Evolutionary conservation across 2,888 invertebrate species (phyloP).

Genomic region (Drosophila robusta): DNA sequence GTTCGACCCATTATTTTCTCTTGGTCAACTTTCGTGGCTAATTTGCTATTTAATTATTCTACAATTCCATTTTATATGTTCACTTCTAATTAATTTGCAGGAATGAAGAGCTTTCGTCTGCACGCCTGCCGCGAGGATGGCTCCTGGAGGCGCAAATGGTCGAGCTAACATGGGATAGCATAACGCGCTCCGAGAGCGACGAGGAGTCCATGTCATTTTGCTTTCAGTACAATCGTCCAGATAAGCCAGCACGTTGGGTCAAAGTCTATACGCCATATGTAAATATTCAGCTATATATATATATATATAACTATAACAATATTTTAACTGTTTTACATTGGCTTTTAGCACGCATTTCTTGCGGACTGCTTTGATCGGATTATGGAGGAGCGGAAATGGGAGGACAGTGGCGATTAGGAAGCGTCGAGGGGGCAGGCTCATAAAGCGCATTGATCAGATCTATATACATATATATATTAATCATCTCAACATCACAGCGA

Average conservation of each 20-base stretch:
- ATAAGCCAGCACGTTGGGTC: slow-evolving; percentile 93
- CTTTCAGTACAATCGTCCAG: slow-evolving; percentile 92
- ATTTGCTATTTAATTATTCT: too few relatives aligned
- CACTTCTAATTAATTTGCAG: slow-evolving; percentile 76
- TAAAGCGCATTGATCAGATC: slow-evolving; percentile 26
- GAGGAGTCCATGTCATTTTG: slow-evolving; percentile 96
- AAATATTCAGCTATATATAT: slow-evolving; percentile 85
- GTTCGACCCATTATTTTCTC: too few relatives aligned
- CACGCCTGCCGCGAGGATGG: slow-evolving; percentile 94
- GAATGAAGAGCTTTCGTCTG: slow-evolving; percentile 89
- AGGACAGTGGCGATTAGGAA: slow-evolving; percentile 92
- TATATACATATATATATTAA: slow-evolving; percentile 18
- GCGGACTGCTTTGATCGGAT: slow-evolving; percentile 97
- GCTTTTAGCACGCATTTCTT: slow-evolving; percentile 83
- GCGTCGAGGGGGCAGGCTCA: slow-evolving; percentile 3
- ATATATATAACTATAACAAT: background rate
- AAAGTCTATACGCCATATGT: slow-evolving; percentile 96
- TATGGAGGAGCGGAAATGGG: slow-evolving; percentile 95
- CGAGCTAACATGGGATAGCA: slow-evolving; percentile 93
- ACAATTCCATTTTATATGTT: background rate
- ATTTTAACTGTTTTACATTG: slow-evolving; percentile 11
- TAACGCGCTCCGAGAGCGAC: slow-evolving; percentile 94
- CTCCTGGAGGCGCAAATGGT: slow-evolving; percentile 91
- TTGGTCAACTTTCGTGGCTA: too few relatives aligned
- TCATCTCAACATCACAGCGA: slow-evolving; percentile 50